Base-by-base conservation (phyloP, 1,140 invertebrate species). In the Anoplophora glabripennis region DNA sequence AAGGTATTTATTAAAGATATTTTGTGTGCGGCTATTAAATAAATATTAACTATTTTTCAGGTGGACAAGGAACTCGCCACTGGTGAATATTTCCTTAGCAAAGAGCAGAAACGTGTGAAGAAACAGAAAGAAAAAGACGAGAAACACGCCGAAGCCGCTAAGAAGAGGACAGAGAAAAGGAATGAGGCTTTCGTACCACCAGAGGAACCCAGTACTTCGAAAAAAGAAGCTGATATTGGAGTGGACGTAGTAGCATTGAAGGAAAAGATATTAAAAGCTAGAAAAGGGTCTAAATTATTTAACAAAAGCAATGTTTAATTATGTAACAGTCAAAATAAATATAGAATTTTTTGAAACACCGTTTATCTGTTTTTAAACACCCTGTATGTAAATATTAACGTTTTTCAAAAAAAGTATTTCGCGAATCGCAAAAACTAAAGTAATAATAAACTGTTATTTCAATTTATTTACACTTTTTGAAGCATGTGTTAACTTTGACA, bases 1-100 rank as follows among this genome's bases (percentile, higher is more conserved):
- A 98, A 98, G 75, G 72, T 73, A 67, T 53, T 53, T 11, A 33
- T 49, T 21, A 28, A 52, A 48, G 18, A 18, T 11, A 18, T 48
- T 33, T 48, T 17, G 7, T 21, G 7, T 11, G 28, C 7, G 17
- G 10, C 9, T 33, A 33, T 37, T 38, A 21, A 11, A 47, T 21
- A 10, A 3, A 21, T 5, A 28, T 18, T 28, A 15, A 28, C 34
- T 51, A 41, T 57, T 3, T 67, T 71, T 52, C 45, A 73, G 78
- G 79, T 99, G 70, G 98, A 99, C 76, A 90, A 93, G 74, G 81
- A 96, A 77, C 77, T 99, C 66, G 93, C 90, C n/a, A 85, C 88
- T 56, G 97, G 97, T 53, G 96, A 99, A 81, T 99, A 94, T 76
- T 99, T 99, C 83, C 81, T 98, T 14, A 93, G 89, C 71, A 86